Evolutionary conservation across 2,797 vertebrate species (phyloP), one percentile per base, ranked within the genome.

Genomic region (Setipinna tenuifilis): DNA sequence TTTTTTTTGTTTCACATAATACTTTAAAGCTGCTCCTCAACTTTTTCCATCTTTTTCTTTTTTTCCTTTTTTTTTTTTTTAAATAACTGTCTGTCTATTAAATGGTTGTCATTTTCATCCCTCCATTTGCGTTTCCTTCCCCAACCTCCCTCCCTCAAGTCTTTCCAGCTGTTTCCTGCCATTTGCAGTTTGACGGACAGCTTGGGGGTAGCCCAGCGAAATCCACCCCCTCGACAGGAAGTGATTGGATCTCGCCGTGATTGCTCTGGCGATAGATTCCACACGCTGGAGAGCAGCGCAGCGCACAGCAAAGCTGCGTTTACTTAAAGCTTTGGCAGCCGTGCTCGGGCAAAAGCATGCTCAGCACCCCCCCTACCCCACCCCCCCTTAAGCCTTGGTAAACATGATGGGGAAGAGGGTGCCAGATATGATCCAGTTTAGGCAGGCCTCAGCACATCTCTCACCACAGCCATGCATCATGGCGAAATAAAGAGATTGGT

Each of bases 101-200:
- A 59, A 82, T 21, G 82, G 25, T 82, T 59, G 31, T 57, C 50
- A 59, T 82, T 57, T 59, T 41, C 25, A 48, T 59, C 31, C 16
- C 23, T 41, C 25, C 48, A 6, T 31, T 57, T 82, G 28, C 54
- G 48, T 57, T 57, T 57, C 50, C 48, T 82, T 59, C 14, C 46
- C 57, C 48, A 65, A 50, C 41, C 46, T 48, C 44, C 41, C 46
- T 48, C 44, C 21, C 61, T 44, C 71, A 78, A 78, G 71, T 5
- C 59, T 82, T 58, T 35, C 62, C 78, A 87, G 83, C 86, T 87
- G 86, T 71, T 87, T 87, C 83, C 78, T 71, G 80, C 28, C 28
- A 83, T 83, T 71, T 84, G 62, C 59, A 23, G 44, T 84, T 65
- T 87, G 83, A 87, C 59, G 57, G 80, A 62, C 86, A 82, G 59